These are phyloP conservation scores for Nysson spinosus DNA, from an alignment of 2,888 invertebrate species.

Conservation along the genomic window DNA sequence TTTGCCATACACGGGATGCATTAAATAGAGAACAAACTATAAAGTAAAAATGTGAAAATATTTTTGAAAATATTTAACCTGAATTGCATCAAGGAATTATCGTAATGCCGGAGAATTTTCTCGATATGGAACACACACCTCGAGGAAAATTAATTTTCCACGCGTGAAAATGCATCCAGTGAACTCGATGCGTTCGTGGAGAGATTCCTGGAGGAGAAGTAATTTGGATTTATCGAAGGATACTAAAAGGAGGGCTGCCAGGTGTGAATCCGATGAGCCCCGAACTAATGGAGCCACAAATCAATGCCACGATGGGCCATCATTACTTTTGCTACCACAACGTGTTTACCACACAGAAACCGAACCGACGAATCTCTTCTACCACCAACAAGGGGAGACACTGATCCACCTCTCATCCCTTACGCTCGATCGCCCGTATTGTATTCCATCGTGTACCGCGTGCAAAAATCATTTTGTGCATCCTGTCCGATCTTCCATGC, in stretches of 20 bases:
- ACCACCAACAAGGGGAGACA: slow-evolving; percentile 54
- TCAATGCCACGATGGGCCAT: slow-evolving; percentile 74
- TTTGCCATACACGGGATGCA: too few species aligned
- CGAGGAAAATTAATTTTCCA: background rate
- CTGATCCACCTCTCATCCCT: slow-evolving; percentile 70
- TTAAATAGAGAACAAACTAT: too few species aligned
- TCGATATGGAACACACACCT: background rate
- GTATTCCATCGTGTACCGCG: slow-evolving; percentile 46
- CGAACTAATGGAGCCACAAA: slow-evolving; percentile 76
- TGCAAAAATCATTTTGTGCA: slow-evolving; percentile 62
- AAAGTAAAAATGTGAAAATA: too few species aligned
- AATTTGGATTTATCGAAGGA: slow-evolving; percentile 71
- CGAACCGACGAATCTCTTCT: slow-evolving; percentile 48
- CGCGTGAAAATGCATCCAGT: slow-evolving; percentile 10
- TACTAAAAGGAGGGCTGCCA: slow-evolving; percentile 50
- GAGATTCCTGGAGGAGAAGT: slow-evolving; percentile 52
- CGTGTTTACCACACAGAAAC: slow-evolving; percentile 75
- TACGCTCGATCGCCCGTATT: slow-evolving; percentile 70
- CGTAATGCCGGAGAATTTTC: too few species aligned
- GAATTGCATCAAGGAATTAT: too few species aligned
- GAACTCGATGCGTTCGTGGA: background rate
- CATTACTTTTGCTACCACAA: slow-evolving; percentile 73
- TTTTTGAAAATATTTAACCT: too few species aligned
- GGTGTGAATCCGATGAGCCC: slow-evolving; percentile 69
- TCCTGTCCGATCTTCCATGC: slow-evolving; percentile 52